These are phyloP conservation scores for Pygoscelis antarcticus DNA, from an alignment of 2,113 vertebrate species.

Conservation along the genomic window DNA sequence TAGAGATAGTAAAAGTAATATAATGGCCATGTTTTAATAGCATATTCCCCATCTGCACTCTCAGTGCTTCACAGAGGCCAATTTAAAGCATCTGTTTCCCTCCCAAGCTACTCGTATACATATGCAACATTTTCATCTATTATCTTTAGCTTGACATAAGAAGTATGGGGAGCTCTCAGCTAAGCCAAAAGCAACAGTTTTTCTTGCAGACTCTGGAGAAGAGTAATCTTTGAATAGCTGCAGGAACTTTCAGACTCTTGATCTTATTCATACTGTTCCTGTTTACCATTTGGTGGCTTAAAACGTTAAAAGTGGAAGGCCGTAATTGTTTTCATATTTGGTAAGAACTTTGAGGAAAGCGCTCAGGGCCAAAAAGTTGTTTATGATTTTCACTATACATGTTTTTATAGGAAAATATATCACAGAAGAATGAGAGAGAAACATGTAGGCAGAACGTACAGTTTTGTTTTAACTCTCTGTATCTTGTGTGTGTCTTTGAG, in stretches of 20 bases:
- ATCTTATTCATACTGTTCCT: not conserved
- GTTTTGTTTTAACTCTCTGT: not conserved
- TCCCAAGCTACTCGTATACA: not conserved
- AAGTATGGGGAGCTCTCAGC: not conserved
- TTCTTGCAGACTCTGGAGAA: not conserved
- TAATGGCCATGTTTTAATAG: not conserved
- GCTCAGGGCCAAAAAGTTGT: not conserved
- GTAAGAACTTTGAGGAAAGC: not conserved
- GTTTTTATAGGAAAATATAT: not conserved
- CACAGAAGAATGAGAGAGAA: not conserved
- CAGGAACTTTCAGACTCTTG: not conserved
- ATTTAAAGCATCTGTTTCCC: conserved; percentile 30
- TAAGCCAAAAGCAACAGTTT: conserved; percentile 35
- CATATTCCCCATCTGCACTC: not conserved
- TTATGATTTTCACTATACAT: not conserved
- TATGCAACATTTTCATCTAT: conserved; percentile 13
- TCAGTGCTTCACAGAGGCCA: not conserved
- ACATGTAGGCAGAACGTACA: not conserved
- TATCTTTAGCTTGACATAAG: conserved; percentile 35
- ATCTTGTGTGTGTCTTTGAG: not conserved
- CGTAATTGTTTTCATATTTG: not conserved
- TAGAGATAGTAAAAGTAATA: not conserved
- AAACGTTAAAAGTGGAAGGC: not conserved
- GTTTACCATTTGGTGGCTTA: conserved; percentile 1
- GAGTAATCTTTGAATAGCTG: conserved; percentile 10